Base-by-base conservation (phyloP, 2,113 vertebrate genomes). In the Phylloscopus trochiloides region DNA sequence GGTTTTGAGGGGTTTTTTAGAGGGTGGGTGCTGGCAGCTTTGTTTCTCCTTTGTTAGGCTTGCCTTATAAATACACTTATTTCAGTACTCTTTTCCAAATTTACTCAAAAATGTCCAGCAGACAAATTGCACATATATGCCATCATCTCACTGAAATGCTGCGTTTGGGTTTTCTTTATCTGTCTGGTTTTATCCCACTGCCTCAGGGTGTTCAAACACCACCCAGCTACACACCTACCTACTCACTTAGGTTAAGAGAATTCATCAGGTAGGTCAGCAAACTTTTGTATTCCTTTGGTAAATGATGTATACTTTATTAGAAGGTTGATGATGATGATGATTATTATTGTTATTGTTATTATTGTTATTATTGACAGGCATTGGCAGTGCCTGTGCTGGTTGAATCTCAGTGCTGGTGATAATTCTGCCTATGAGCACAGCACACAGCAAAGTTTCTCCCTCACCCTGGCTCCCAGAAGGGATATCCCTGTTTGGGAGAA, bases 1-100 rank as follows among this genome's bases (percentile, higher is more conserved):
- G n/a, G 5, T 6, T 51, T 38, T 12, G 25, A 5, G 1, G 0
- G 11, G 12, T 34, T 18, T 36, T 43, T 48, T 31, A 1, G 2
- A 8, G 0, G 2, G 5, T 3, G 6, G 21, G 4, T 25, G 7
- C 6, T 29, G 28, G 19, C 28, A 17, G 6, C 24, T 54, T 52
- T 57, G 51, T 52, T 40, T 71, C 31, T 45, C 12, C 7, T 68
- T 54, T 52, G 7, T 72, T 34, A 34, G 16, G 4, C 6, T 82
- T 47, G 1, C 18, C 57, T 72, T 68, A 70, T 38, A 78, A 54
- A 66, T 48, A 26, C 3, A 25, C 4, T 42, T 29, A 18, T 55
- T 80, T 77, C 45, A 47, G 12, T 38, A 18, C 43, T 62, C 15
- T 31, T 42, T 58, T 55, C 52, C 52, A 55, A 5, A 47, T 81